Evolutionary conservation across 2,113 vertebrate genomes (phyloP).

Genomic region (Gallinago paraguaiae): DNA sequence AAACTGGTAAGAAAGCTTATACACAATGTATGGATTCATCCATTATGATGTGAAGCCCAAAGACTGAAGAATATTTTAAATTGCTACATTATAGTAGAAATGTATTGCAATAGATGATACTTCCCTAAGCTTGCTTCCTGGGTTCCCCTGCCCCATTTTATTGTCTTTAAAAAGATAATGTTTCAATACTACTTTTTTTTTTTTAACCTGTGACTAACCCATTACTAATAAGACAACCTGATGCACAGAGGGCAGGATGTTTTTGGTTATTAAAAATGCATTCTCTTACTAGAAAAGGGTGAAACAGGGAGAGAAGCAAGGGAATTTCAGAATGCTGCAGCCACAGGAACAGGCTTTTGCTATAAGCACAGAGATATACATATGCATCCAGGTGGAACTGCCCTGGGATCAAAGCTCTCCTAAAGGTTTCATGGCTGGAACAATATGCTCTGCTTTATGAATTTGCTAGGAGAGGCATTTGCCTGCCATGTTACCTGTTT

Average conservation of each 20-base stretch:
- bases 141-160: accelerated
- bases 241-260: not conserved
- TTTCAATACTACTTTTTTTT: not conserved
- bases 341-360: not conserved
- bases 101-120: not conserved
- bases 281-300: not conserved
- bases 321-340: not conserved
- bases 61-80: not conserved
- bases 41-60: not conserved
- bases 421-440: not conserved
- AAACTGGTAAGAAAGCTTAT: not conserved
- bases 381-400: not conserved
- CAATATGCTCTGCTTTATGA: not conserved
- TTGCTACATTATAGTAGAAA: not conserved
- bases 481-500: not conserved
- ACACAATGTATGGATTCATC: not conserved
- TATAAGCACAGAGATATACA: not conserved
- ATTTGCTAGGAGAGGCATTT: not conserved
- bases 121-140: not conserved
- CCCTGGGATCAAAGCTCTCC: not conserved
- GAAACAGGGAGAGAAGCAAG: not conserved
- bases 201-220: not conserved
- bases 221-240: not conserved
- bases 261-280: not conserved
- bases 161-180: not conserved